These are phyloP conservation scores for Ctenopoma multispine DNA, from an alignment of 2,797 vertebrate genomes.

Conservation along the genomic window DNA sequence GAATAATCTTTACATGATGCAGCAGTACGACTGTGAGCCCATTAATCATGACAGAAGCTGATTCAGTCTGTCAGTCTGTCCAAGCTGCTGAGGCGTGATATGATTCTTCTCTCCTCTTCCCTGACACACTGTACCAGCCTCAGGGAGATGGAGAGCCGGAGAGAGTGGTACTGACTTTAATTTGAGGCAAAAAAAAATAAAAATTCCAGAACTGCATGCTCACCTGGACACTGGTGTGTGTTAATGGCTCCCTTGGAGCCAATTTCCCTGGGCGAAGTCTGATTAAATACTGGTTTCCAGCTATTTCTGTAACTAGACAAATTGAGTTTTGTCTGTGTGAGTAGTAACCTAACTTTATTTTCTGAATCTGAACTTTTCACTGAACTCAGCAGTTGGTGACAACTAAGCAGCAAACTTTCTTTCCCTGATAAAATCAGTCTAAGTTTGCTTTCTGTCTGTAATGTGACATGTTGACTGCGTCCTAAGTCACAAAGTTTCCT, in stretches of 20 bases:
- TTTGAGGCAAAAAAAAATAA: slow-evolving; percentile 35
- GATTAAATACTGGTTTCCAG: slow-evolving; percentile 68
- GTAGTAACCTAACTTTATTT: slow-evolving; percentile 18
- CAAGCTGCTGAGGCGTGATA: slow-evolving; percentile 39
- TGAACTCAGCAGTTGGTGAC: background rate
- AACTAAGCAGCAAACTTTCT: slow-evolving; percentile 10
- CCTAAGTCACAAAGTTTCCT: slow-evolving; percentile 17
- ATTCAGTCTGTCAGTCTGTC: slow-evolving; percentile 47
- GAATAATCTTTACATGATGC: slow-evolving; percentile 41
- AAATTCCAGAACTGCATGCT: slow-evolving; percentile 38
- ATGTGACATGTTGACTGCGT: background rate
- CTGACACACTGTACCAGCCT: slow-evolving; percentile 45
- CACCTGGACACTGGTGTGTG: slow-evolving; percentile 59
- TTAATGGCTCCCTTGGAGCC: slow-evolving; percentile 77
- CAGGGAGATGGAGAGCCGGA: slow-evolving; percentile 41
- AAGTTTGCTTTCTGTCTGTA: background rate
- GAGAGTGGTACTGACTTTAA: slow-evolving; percentile 59
- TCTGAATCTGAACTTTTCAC: slow-evolving; percentile 16
- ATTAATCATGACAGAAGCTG: slow-evolving; percentile 54
- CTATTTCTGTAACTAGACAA: slow-evolving; percentile 35
- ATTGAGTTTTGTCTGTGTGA: slow-evolving; percentile 6
- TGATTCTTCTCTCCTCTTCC: slow-evolving; percentile 32
- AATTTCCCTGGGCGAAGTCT: slow-evolving; percentile 60
- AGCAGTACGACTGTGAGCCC: slow-evolving; percentile 40
- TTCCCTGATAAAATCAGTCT: background rate